These are phyloP conservation scores for Toxotes lorentzi DNA, from an alignment of 2,797 vertebrate genomes.

Conservation along the genomic window DNA sequence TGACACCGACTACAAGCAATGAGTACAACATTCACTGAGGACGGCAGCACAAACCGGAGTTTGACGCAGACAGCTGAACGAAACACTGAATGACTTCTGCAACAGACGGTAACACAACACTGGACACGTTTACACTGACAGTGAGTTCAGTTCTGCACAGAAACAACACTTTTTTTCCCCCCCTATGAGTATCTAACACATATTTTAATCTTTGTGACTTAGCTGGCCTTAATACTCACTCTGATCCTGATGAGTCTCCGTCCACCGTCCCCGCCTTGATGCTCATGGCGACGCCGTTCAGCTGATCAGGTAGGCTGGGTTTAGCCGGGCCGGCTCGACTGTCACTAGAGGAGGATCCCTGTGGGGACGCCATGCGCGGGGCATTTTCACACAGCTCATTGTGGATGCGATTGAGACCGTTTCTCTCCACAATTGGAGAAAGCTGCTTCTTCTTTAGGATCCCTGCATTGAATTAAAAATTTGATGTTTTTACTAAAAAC, in stretches of 20 bases:
- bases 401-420: slow-evolving; percentile 86
- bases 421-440: slow-evolving; percentile 90
- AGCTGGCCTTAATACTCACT: slow-evolving; percentile 86
- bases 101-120: slow-evolving; percentile 22
- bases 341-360: slow-evolving; percentile 88
- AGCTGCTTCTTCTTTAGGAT: slow-evolving; percentile 95
- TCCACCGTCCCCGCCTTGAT: slow-evolving; percentile 91
- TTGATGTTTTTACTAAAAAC: not conserved
- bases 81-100: slow-evolving; percentile 37
- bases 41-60: slow-evolving; percentile 28
- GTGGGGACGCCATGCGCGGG: slow-evolving; percentile 80
- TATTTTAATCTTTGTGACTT: not conserved
- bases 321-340: slow-evolving; percentile 69
- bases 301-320: slow-evolving; percentile 84
- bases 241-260: slow-evolving; percentile 95
- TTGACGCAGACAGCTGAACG: slow-evolving; percentile 43
- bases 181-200: not conserved
- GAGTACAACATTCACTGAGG: slow-evolving; percentile 48
- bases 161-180: not conserved
- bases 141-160: not conserved
- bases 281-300: slow-evolving; percentile 90
- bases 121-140: slow-evolving; percentile 7
- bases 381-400: slow-evolving; percentile 81
- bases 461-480: slow-evolving; percentile 76
- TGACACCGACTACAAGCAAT: slow-evolving; percentile 57